phyloP scores from a whole-genome alignment of 2,113 vertebrate species.

The Okapia johnstoni region DNA sequence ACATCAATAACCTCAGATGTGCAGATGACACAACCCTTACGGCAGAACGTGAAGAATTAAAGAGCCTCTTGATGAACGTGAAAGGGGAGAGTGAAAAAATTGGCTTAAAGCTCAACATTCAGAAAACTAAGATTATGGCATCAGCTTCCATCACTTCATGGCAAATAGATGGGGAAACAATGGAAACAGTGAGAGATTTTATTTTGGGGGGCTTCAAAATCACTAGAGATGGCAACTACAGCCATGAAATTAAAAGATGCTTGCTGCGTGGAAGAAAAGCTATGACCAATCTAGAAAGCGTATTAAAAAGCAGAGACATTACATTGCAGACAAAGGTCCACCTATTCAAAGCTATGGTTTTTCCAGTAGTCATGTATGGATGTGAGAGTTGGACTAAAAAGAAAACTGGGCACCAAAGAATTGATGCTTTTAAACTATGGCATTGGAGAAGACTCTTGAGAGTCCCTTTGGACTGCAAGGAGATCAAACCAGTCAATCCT shows the following conservation, averaged over 20 bases:
- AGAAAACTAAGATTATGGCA: neutral
- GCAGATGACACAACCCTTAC: neutral
- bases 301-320: neutral
- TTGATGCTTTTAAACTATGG: neutral
- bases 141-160: neutral
- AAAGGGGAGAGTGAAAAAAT: neutral
- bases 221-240: neutral
- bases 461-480: neutral
- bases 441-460: neutral
- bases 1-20: neutral
- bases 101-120: neutral
- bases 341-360: neutral
- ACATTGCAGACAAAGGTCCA: neutral
- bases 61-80: neutral
- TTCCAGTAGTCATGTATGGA: neutral
- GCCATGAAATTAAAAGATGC: neutral
- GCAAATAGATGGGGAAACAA: neutral
- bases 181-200: neutral
- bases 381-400: neutral
- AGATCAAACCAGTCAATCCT: neutral
- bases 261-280: neutral
- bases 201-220: neutral
- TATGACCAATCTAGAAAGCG: neutral
- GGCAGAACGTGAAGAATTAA: neutral
- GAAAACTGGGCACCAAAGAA: rapidly evolving